phyloP scores from a whole-genome alignment of 2,888 invertebrate species.

The Zaprionus lineosus region DNA sequence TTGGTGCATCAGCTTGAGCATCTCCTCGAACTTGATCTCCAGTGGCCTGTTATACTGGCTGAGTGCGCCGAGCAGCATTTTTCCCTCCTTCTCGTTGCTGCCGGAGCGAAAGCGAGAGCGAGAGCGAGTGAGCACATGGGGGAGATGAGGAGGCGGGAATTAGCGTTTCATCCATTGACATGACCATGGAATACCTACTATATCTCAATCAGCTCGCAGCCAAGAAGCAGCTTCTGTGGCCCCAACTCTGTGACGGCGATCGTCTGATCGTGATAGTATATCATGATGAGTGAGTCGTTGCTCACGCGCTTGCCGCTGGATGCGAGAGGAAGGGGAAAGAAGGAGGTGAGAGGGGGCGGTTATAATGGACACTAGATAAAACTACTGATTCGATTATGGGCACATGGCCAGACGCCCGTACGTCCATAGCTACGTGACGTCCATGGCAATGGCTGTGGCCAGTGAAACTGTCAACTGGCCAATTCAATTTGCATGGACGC shows the following conservation, averaged over 20 bases:
- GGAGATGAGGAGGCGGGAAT: background rate
- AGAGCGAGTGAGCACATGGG: slow-evolving; percentile 24
- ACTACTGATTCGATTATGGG: too few relatives aligned
- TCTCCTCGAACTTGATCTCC: slow-evolving; percentile 88
- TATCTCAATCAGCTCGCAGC: slow-evolving; percentile 93
- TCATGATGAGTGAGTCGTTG: slow-evolving; percentile 88
- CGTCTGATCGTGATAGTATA: slow-evolving; percentile 91
- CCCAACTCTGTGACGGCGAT: slow-evolving; percentile 92
- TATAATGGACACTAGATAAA: slow-evolving; percentile 24
- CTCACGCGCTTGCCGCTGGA: slow-evolving; percentile 86
- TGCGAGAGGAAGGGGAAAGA: background rate
- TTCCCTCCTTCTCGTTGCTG: slow-evolving; percentile 89
- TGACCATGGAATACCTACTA: slow-evolving; percentile 86
- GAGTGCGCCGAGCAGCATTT: slow-evolving; percentile 86
- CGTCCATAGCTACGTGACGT: slow-evolving; percentile 47
- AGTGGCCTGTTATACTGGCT: slow-evolving; percentile 86
- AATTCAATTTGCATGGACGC: slow-evolving; percentile 1
- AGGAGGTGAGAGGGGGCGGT: background rate
- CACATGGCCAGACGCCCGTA: slow-evolving; percentile 55
- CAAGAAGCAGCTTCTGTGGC: slow-evolving; percentile 87
- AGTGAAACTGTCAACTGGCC: slow-evolving; percentile 19
- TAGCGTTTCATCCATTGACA: too few relatives aligned
- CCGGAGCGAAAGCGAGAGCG: slow-evolving; percentile 67
- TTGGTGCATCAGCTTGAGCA: slow-evolving; percentile 91
- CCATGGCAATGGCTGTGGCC: slow-evolving; percentile 54